Base-by-base conservation (phyloP, 2,113 vertebrate species). In the Triplophysa rosa region DNA sequence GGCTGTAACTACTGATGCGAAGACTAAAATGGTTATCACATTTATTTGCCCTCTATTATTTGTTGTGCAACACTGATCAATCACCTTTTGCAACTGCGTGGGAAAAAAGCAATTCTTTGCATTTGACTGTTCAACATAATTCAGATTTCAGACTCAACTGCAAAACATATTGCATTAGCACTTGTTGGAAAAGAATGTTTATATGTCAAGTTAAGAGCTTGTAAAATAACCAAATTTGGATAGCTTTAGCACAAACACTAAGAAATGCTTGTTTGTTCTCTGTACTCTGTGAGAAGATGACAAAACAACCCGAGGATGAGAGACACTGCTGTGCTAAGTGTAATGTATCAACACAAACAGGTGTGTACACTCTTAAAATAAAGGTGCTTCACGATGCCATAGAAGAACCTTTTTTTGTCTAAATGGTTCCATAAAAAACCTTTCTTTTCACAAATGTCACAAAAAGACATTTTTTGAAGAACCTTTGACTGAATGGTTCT, bases 151-250 rank as follows among this genome's bases (percentile, higher is more conserved):
- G 8, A 74, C 62, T 24, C 33, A 74, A 33, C 4, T 49, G 72
- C 72, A 75, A 75, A 75, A 75, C 33, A 71, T 61, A 73, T 75
- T 64, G 72, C 72, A 75, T 49, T 64, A 63, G 59, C 59, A 52
- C 42, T 33, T 64, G 58, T 63, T 11, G 11, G 19, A 59, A 37
- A 45, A 73, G 7, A 45, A 24, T 73, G 33, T 61, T 54, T 13
- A 49, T 49, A 42, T 62, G 40, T 33, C 71, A 42, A 11, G 37
- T 21, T 42, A 62, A 61, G 42, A 64, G 72, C 72, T 75, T 75
- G 72, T 63, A 29, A 21, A 49, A 37, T n/a, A 2, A 64, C 23
- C 47, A 29, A 3, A 75, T 63, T 63, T 75, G 72, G 58, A 75
- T 75, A 29, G n/a, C 42, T 63, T 64, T 5, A 62, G 59, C 42